These are phyloP conservation scores for Scaptomyza hsui DNA, from an alignment of 1,140 invertebrate species.

Conservation along the genomic window DNA sequence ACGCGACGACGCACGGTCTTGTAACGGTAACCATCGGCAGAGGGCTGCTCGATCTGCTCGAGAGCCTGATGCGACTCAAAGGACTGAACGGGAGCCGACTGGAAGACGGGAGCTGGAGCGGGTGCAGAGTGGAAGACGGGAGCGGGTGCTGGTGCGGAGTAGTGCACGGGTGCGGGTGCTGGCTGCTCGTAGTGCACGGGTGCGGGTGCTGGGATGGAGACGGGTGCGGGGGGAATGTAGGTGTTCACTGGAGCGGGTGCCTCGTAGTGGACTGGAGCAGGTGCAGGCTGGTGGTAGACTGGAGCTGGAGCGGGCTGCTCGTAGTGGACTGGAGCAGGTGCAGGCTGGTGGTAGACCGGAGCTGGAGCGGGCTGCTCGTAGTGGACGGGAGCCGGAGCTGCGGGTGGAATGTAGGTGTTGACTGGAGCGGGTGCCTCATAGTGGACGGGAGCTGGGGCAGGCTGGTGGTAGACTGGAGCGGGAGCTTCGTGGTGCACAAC, in stretches of 20 bases:
- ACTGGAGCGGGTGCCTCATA: slow-evolving; percentile 24
- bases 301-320: slow-evolving; percentile 14
- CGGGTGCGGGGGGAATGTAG: slow-evolving; percentile 54
- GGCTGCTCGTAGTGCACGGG: slow-evolving; percentile 31
- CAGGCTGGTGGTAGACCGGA: neutral
- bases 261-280: neutral
- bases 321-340: neutral
- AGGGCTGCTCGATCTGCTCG: slow-evolving; percentile 66
- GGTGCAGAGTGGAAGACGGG: slow-evolving; percentile 21
- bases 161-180: slow-evolving; percentile 44
- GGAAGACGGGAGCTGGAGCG: slow-evolving; percentile 31
- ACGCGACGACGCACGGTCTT: slow-evolving; percentile 75
- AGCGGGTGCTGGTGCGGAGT: slow-evolving; percentile 25
- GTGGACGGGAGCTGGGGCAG: slow-evolving; percentile 29
- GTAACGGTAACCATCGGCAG: slow-evolving; percentile 74
- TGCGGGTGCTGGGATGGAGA: slow-evolving; percentile 29
- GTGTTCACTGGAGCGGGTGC: slow-evolving; percentile 21
- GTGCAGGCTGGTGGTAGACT: slow-evolving; percentile 1
- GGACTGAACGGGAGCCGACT: slow-evolving; percentile 49
- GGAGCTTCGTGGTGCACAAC: too few species aligned
- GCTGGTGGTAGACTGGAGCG: slow-evolving; percentile 27
- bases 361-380: slow-evolving; percentile 31
- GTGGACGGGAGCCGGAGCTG: slow-evolving; percentile 35
- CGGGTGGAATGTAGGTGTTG: slow-evolving; percentile 10
- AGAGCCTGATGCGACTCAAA: slow-evolving; percentile 48